phyloP scores from a whole-genome alignment of 1,140 invertebrate genomes.

The Caenorhabditis elegans region WBcel235 BX284604.4:9658501-9659000 shows the following conservation, averaged over 20 bases:
- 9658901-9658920: too few species aligned
- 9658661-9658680: background rate
- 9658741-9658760: background rate
- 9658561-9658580: too few species aligned
- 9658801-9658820: background rate
- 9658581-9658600: too few species aligned
- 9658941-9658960: conserved; percentile 10
- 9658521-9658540: too few species aligned
- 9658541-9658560: too few species aligned
- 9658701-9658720: background rate
- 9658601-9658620: too few species aligned
- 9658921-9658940: too few species aligned
- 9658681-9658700: background rate
- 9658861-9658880: too few species aligned
- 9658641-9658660: background rate
- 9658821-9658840: background rate
- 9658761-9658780: too few species aligned
- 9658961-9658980: background rate
- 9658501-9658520: too few species aligned
- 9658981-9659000: background rate
- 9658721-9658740: background rate
- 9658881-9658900: too few species aligned
- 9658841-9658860: background rate
- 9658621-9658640: background rate
- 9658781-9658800: too few species aligned